A percentile compares a stretch with the other conserved stretches of the same genome.
Conservation (phyloP, 2,113 vertebrate species). For the pig (Sus scrofa) region DNA sequence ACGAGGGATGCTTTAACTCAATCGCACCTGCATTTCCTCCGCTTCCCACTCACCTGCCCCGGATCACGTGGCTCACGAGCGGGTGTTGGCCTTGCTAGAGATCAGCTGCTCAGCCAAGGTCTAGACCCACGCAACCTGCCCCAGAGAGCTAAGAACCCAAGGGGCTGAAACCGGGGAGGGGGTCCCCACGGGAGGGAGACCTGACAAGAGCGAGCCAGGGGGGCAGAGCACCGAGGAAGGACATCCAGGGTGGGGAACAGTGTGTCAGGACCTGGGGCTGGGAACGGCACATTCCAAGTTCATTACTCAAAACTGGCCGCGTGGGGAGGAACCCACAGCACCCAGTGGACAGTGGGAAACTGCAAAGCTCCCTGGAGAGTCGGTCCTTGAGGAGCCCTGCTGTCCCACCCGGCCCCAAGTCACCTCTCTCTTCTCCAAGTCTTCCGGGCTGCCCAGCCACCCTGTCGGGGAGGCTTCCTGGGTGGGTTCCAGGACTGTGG, state of each 20-base stretch:
- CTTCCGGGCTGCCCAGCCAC: neutral
- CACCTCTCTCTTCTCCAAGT: neutral
- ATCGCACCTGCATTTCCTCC: neutral
- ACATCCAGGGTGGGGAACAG: neutral
- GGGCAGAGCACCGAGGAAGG: neutral
- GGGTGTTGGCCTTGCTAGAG: neutral
- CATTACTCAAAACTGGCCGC: neutral
- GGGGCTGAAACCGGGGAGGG: fast-evolving
- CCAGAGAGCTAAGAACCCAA: neutral
- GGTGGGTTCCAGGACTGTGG: fast-evolving
- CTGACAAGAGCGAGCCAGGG: neutral
- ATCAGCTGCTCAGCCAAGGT: neutral
- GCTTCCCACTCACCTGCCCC: neutral
- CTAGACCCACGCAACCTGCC: neutral
- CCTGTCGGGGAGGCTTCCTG: neutral
- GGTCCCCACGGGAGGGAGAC: neutral
- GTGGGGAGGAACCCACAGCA: neutral
- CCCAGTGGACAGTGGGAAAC: fast-evolving
- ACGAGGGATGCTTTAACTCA: fast-evolving
- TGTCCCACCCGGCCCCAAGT: neutral
- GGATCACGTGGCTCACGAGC: neutral
- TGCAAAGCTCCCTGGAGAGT: fast-evolving
- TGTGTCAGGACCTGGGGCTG: neutral
- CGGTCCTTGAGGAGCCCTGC: neutral
- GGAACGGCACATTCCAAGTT: neutral